Percentiles rank a stretch among this genome's conserved stretches.
Conservation (phyloP, 2,113 vertebrate genomes). For the Pedetes capensis region DNA sequence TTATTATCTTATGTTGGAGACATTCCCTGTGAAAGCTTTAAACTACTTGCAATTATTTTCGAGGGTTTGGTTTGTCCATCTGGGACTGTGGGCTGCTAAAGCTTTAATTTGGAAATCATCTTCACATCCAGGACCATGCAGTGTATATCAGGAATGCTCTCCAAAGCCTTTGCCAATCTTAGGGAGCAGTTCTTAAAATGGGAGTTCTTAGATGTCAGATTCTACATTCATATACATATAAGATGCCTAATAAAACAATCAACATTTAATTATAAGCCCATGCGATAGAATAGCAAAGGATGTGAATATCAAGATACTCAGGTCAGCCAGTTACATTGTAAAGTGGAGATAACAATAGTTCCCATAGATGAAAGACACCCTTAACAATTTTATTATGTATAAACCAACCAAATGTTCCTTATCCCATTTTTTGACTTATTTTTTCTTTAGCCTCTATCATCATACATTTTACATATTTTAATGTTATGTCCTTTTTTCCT, state of each 20-base stretch:
- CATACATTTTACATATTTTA: not conserved
- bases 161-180: not conserved
- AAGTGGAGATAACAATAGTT: not conserved
- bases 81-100: not conserved
- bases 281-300: not conserved
- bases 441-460: not conserved
- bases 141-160: not conserved
- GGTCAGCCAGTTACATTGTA: not conserved
- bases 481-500: not conserved
- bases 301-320: not conserved
- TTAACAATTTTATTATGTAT: not conserved
- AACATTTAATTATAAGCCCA: not conserved
- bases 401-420: not conserved
- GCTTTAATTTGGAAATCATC: not conserved
- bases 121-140: not conserved
- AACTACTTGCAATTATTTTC: not conserved
- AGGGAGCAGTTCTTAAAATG: not conserved
- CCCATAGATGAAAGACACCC: not conserved
- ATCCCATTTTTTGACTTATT: not conserved
- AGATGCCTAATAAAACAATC: not conserved
- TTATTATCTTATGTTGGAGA: not conserved
- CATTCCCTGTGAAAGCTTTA: not conserved
- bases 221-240: not conserved
- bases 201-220: not conserved
- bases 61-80: not conserved